These are phyloP conservation scores for Andricus curvator DNA, from an alignment of 2,888 invertebrate genomes.

Conservation along the genomic window DNA sequence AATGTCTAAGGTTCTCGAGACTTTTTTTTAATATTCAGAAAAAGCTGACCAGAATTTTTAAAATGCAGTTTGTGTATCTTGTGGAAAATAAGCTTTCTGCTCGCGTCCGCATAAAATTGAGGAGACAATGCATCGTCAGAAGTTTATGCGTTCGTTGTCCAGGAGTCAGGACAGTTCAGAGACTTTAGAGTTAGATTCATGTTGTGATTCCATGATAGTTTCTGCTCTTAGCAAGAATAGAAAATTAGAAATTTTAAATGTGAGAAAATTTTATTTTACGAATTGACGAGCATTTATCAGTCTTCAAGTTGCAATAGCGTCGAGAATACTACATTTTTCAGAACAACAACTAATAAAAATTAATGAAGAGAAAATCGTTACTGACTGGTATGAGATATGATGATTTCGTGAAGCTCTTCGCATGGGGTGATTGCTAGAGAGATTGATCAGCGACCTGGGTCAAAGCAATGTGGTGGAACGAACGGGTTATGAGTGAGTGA, in stretches of 20 bases:
- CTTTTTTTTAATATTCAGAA: neutral
- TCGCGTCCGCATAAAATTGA: slow-evolving; percentile 31
- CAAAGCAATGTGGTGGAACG: too few relatives aligned
- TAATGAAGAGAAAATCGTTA: too few relatives aligned
- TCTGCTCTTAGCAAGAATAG: neutral
- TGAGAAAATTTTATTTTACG: neutral
- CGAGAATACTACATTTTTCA: too few relatives aligned
- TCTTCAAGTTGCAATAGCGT: too few relatives aligned
- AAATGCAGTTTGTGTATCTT: neutral
- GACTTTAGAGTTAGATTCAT: neutral
- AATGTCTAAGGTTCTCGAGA: neutral
- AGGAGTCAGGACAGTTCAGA: neutral
- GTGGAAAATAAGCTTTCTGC: slow-evolving; percentile 26
- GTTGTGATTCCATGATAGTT: neutral
- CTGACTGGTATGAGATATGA: too few relatives aligned
- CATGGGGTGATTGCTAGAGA: too few relatives aligned
- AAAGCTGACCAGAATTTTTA: neutral
- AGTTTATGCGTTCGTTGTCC: slow-evolving; percentile 32
- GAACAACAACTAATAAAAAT: too few relatives aligned
- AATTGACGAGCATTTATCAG: neutral
- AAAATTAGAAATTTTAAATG: neutral
- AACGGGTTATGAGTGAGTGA: too few relatives aligned
- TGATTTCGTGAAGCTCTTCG: too few relatives aligned
- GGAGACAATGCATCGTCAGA: slow-evolving; percentile 23
- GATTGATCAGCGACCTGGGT: too few relatives aligned